Percentiles rank a stretch among this genome's conserved stretches.
Evolutionary conservation across 1,140 invertebrate genomes (phyloP).

Genomic region (Atta colombica): DNA sequence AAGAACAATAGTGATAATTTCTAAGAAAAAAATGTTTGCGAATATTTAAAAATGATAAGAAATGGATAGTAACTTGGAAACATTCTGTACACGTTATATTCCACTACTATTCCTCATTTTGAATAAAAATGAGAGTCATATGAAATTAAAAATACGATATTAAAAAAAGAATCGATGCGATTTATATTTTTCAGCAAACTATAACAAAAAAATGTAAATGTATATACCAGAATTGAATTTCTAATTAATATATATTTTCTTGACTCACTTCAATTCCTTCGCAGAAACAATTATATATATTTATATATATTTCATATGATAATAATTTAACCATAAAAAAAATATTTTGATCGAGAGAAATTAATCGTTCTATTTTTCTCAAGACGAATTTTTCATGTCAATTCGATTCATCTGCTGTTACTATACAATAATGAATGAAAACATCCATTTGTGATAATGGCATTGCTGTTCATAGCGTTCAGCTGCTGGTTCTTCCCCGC

Average conservation of each 20-base stretch:
- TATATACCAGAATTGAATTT: neutral
- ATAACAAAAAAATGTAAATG: neutral
- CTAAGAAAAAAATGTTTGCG: neutral
- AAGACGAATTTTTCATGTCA: neutral
- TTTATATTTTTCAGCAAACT: neutral
- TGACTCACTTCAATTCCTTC: neutral
- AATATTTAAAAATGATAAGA: neutral
- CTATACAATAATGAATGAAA: slow-evolving; percentile 27
- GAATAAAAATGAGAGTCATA: neutral
- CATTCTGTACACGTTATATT: neutral
- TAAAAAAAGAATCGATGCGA: neutral
- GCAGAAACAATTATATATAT: neutral
- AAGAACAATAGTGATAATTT: neutral
- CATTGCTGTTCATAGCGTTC: neutral
- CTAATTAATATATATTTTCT: neutral
- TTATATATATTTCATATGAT: neutral
- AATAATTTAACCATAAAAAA: neutral
- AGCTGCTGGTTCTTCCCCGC: neutral
- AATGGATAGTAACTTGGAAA: neutral
- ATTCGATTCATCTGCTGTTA: neutral
- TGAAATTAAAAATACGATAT: neutral
- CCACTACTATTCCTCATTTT: neutral
- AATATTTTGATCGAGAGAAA: neutral
- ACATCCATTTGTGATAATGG: slow-evolving; percentile 7
- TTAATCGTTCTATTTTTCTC: neutral